Evolutionary conservation across 2,113 vertebrate species (phyloP).

Genomic region (Peromyscus maniculatus): DNA sequence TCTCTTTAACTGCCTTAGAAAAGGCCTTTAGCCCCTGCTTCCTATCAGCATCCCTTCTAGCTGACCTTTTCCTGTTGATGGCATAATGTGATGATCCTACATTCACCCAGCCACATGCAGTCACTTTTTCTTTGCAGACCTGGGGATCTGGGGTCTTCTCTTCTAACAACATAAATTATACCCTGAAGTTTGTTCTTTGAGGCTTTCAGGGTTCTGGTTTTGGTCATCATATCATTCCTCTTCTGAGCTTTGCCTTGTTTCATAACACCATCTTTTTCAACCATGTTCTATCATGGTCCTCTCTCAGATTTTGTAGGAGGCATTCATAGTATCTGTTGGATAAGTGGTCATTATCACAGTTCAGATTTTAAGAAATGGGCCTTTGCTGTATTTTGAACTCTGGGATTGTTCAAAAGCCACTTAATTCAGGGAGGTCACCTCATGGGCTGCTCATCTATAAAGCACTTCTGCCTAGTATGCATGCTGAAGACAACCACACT

Average conservation of each 20-base stretch:
- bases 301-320: not conserved
- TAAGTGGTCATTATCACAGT: not conserved
- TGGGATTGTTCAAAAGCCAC: not conserved
- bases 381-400: not conserved
- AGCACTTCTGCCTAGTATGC: not conserved
- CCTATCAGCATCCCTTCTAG: not conserved
- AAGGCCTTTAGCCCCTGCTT: not conserved
- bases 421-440: not conserved
- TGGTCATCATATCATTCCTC: not conserved
- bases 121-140: not conserved
- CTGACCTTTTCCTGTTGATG: not conserved
- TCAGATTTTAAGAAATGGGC: not conserved
- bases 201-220: constrained; percentile 1
- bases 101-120: not conserved
- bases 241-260: not conserved
- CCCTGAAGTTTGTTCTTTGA: not conserved
- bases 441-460: not conserved
- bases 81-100: not conserved
- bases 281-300: not conserved
- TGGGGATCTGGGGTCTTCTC: not conserved
- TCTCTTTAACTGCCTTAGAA: not conserved
- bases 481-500: not conserved
- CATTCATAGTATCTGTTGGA: not conserved
- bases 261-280: not conserved
- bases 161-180: not conserved